These are phyloP conservation scores for Oreochromis tanganicae DNA, from an alignment of 2,113 vertebrate species.

Conservation along the genomic window DNA sequence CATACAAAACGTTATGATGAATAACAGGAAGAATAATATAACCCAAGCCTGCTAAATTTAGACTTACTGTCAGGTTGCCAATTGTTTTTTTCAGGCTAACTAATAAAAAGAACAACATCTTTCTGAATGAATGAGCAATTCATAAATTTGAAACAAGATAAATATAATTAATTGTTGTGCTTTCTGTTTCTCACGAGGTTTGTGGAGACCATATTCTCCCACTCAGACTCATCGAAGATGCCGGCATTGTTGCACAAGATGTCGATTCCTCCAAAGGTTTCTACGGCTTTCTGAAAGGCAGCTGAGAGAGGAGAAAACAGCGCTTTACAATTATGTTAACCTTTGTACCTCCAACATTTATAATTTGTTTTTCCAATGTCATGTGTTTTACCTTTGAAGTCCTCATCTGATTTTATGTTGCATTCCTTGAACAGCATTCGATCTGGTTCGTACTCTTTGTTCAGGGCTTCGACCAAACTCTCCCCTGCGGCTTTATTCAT, in stretches of 20 bases:
- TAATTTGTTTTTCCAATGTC: background rate
- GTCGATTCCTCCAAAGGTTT: conserved; percentile 61
- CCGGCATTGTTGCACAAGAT: conserved; percentile 76
- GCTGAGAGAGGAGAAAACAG: conserved; percentile 25
- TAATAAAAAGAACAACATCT: background rate
- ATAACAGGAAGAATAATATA: background rate
- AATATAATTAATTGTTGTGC: background rate
- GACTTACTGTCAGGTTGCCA: background rate
- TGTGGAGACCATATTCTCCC: conserved; percentile 67
- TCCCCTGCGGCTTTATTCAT: conserved; percentile 27
- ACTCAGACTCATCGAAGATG: conserved; percentile 57
- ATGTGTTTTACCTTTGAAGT: conserved; percentile 54
- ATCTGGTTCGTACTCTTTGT: conserved; percentile 24
- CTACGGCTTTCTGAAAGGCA: conserved; percentile 51
- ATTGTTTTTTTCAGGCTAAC: background rate
- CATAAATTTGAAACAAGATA: background rate
- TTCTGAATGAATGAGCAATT: background rate
- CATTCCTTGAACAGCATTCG: conserved; percentile 41
- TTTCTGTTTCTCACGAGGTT: conserved; percentile 62
- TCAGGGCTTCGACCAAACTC: conserved; percentile 14
- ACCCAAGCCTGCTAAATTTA: background rate
- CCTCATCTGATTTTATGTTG: conserved; percentile 55
- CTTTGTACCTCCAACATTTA: background rate
- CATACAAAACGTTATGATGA: background rate
- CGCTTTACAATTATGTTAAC: background rate